Evolutionary conservation across 2,797 vertebrate genomes (phyloP), one percentile per base, ranked within the genome.

Genomic region (Aulostomus chinensis): DNA sequence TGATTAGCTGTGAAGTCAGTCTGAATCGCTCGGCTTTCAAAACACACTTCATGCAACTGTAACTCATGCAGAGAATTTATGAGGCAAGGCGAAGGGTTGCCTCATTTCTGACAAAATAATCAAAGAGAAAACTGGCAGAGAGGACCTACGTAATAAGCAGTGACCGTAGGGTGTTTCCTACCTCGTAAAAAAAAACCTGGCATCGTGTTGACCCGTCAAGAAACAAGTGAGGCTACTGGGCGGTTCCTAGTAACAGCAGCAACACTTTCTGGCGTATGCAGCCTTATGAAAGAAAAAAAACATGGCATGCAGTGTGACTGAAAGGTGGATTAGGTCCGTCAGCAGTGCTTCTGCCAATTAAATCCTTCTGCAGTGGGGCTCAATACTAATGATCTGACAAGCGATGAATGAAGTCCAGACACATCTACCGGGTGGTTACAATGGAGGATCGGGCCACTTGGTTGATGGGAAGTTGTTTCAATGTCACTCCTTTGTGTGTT

Each of bases 1-100:
- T 58, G 30, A 73, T 65, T 40, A 68, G 22, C 9, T 20, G 40
- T 69, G 71, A 33, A 73, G 59, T 80, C 66, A 64, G 59, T 56
- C 47, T 54, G 41, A 33, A 47, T 58, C 51, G 36, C 41, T 53
- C 37, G 31, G 48, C 10, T 62, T 83, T 70, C 22, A 41, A 71
- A 29, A 70, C 11, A 34, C 22, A 31, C 40, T 49, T 70, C 18
- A 42, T 49, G 40, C 45, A 41, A 53, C 57, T 34, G 53, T 53
- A 60, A 58, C 51, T 22, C 57, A 72, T 68, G 66, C 59, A 57
- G 39, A 58, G 55, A 60, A 28, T 83, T 81, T 86, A 80, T 43
- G 74, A 80, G 77, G 40, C 58, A 43, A 10, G 1, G 36, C 3
- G 9, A 65, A 54, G 49, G 30, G 7, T 42, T 78, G 78, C 84